Base-by-base conservation (phyloP, 2,113 vertebrate species). In the Ardeotis arabs region DNA sequence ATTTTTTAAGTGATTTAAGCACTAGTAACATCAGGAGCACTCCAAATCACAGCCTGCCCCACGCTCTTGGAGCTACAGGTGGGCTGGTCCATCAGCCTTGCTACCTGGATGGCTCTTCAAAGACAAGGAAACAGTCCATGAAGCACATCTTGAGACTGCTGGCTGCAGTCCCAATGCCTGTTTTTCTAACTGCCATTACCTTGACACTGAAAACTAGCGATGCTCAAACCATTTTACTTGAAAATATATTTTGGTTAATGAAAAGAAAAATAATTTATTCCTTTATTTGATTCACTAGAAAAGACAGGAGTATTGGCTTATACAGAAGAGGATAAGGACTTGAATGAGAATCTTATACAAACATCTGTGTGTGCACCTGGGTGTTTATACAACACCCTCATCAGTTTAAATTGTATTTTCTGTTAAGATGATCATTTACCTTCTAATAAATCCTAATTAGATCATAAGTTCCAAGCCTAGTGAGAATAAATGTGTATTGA, bases 361-460 rank as follows among this genome's bases (percentile, higher is more conserved):
- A 66, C 9, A 5, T 12, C 1, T 39, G 11, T 31, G 50, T 12
- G 4, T 21, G 16, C 14, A 39, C 5, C 1, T 5, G 31, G 69
- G 66, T 56, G 39, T 81, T 95, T 82, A 92, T n/a, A 85, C 52
- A 90, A 90, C 87, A 24, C 14, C 28, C 58, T 41, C 53, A 90
- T 29, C 73, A 53, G 18, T 81, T 78, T 74, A 58, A 70, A 75
- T 3, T 53, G 4, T 16, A 62, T 82, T 86, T 86, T 52, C 83
- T 94, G 10, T 87, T 80, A 84, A 66, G 62, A 79, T 73, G 67
- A 56, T 58, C 4, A 4, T 67, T 90, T 87, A 60, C 69, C 63
- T 93, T 95, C 84, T 87, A 94, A 93, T 82, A 94, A 95, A 78
- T 58, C 52, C 66, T 91, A 87, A 89, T 93, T 91, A 91, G 82